These are phyloP conservation scores for Darevskia nairensis DNA, from an alignment of 2,797 vertebrate genomes.

Conservation along the genomic window DNA sequence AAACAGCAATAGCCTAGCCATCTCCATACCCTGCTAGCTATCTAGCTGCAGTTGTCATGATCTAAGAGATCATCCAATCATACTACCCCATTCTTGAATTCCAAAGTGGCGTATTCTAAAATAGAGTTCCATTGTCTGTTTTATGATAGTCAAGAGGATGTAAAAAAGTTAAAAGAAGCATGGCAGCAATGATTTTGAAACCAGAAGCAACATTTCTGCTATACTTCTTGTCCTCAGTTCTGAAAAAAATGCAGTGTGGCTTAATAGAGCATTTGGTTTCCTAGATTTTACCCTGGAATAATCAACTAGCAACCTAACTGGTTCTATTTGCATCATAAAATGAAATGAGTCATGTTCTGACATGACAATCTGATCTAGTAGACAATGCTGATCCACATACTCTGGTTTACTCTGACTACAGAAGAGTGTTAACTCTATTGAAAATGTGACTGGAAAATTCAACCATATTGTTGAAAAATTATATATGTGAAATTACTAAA, in stretches of 20 bases:
- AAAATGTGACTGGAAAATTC: no score
- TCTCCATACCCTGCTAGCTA: background rate
- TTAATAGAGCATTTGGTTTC: background rate
- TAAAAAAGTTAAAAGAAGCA: background rate
- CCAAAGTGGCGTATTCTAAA: no score
- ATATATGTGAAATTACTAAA: no score
- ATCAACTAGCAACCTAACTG: background rate
- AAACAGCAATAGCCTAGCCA: background rate
- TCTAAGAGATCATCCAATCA: no score
- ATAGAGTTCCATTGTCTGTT: no score
- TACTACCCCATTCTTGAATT: no score
- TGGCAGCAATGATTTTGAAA: background rate
- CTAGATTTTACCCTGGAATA: background rate
- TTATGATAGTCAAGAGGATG: no score
- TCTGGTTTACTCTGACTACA: background rate
- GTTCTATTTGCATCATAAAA: slow-evolving; percentile 15
- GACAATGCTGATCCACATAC: background rate
- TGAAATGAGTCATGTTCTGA: background rate
- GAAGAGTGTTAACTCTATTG: background rate
- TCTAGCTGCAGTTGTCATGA: no score
- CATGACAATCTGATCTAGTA: background rate
- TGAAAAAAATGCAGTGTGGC: background rate
- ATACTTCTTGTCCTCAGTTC: background rate
- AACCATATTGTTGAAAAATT: no score
- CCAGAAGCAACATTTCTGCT: background rate